A percentile compares a stretch with the other conserved stretches of the same genome.
These are phyloP conservation scores for Andinoacara biseriatus DNA, from an alignment of 2,113 vertebrate species.

Conservation along the genomic window DNA sequence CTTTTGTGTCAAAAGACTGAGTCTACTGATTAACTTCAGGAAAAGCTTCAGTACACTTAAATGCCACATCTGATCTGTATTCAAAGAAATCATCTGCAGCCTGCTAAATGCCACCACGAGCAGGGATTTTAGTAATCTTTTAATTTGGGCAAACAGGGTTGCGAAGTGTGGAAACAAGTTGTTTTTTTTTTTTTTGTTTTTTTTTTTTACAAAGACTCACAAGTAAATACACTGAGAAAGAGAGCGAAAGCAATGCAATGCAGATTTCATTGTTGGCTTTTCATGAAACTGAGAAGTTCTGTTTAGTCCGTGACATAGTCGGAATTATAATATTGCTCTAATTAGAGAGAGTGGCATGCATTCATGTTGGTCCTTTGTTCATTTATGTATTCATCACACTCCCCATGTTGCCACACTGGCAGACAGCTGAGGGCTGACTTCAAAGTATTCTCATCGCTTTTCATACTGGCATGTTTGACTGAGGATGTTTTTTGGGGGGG, in stretches of 20 bases:
- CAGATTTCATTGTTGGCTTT: slow-evolving; percentile 13
- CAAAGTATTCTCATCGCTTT: slow-evolving; percentile 47
- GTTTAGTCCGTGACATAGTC: slow-evolving; percentile 41
- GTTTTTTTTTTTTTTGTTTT: not conserved
- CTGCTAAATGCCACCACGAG: slow-evolving; percentile 60
- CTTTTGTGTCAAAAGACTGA: slow-evolving; percentile 30
- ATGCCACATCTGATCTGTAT: slow-evolving; percentile 60
- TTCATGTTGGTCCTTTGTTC: slow-evolving; percentile 33
- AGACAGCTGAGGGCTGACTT: slow-evolving; percentile 59
- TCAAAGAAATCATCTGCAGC: slow-evolving; percentile 35
- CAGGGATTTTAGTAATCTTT: slow-evolving; percentile 41
- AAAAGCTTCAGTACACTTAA: slow-evolving; percentile 48
- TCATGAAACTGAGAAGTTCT: slow-evolving; percentile 24
- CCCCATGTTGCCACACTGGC: slow-evolving; percentile 22
- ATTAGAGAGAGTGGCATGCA: slow-evolving; percentile 56
- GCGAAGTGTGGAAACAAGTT: not conserved
- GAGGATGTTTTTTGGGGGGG: slow-evolving; percentile 37
- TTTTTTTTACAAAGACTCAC: not conserved
- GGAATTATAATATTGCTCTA: slow-evolving; percentile 46
- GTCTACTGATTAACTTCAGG: slow-evolving; percentile 52
- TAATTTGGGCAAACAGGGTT: slow-evolving; percentile 57
- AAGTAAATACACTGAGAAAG: slow-evolving; percentile 16
- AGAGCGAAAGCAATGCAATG: not conserved
- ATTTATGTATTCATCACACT: slow-evolving; percentile 48
- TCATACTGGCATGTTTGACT: slow-evolving; percentile 60